Evolutionary conservation across 2,888 invertebrate genomes (phyloP).

Genomic region (Deilephila porcellus): DNA sequence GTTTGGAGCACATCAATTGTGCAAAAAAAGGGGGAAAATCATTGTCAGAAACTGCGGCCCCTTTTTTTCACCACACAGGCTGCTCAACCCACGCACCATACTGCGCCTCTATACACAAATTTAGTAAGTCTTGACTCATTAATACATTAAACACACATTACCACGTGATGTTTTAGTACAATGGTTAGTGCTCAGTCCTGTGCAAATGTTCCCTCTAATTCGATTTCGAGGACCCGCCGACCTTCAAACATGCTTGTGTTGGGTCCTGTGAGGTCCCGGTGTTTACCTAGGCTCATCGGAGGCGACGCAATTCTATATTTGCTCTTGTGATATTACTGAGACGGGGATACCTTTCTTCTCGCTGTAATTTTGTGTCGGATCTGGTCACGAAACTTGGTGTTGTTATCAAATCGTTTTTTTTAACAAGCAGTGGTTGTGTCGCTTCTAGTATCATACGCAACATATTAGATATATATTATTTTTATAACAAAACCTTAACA

Average conservation of each 20-base stretch:
- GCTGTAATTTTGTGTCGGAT: not conserved
- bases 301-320: slow-evolving; percentile 13
- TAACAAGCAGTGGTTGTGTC: too few relatives aligned
- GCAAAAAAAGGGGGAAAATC: too few relatives aligned
- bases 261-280: slow-evolving; percentile 13
- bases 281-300: not conserved
- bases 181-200: slow-evolving; percentile 62
- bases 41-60: too few relatives aligned
- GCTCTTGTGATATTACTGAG: not conserved
- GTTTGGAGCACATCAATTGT: too few relatives aligned
- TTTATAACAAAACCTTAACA: too few relatives aligned
- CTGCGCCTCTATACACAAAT: not conserved
- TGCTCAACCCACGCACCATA: not conserved
- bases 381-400: not conserved
- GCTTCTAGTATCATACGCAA: too few relatives aligned
- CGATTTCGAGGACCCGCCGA: slow-evolving; percentile 28
- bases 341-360: not conserved
- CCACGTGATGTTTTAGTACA: slow-evolving; percentile 58
- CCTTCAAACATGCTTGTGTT: slow-evolving; percentile 20
- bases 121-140: slow-evolving; percentile 58
- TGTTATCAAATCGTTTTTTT: not conserved
- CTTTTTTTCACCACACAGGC: too few relatives aligned
- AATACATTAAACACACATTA: slow-evolving; percentile 75
- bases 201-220: slow-evolving; percentile 55
- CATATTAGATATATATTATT: too few relatives aligned